phyloP scores from a whole-genome alignment of 2,888 invertebrate genomes.

The Trypoxylon attenuatum region DNA sequence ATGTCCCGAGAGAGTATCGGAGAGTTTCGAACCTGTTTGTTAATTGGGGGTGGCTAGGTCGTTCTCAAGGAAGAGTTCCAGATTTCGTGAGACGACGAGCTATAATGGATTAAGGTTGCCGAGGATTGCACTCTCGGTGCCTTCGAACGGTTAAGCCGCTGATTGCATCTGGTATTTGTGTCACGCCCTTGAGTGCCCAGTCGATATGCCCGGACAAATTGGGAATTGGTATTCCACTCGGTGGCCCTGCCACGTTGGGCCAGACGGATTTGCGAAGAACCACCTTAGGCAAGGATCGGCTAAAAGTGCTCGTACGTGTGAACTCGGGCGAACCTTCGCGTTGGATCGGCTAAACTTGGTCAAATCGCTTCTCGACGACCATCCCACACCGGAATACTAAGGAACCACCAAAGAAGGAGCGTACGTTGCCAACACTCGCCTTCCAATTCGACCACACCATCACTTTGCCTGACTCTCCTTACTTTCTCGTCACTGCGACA shows the following conservation, averaged over 20 bases:
- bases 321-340: conserved; percentile 27
- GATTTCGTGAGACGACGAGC: conserved; percentile 27
- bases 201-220: conserved; percentile 73
- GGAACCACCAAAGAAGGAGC: conserved; percentile 30
- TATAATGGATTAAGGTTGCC: conserved; percentile 46
- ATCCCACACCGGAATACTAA: conserved; percentile 66
- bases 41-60: too few relatives aligned
- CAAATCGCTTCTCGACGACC: conserved; percentile 70
- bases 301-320: conserved; percentile 44
- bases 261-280: conserved; percentile 74
- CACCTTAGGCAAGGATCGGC: conserved; percentile 55
- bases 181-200: conserved; percentile 73
- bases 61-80: conserved; percentile 3
- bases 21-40: too few relatives aligned
- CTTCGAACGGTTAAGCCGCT: conserved; percentile 48
- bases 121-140: conserved; percentile 45
- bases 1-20: background rate
- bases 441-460: background rate
- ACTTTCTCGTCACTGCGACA: too few relatives aligned
- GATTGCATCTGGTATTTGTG: conserved; percentile 75
- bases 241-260: conserved; percentile 59
- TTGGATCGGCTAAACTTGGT: conserved; percentile 66
- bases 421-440: conserved; percentile 38
- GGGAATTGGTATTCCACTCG: conserved; percentile 71
- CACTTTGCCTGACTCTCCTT: conserved; percentile 23